phyloP scores from a whole-genome alignment of 1,140 invertebrate species.

The Cyphomyrmex costatus region DNA sequence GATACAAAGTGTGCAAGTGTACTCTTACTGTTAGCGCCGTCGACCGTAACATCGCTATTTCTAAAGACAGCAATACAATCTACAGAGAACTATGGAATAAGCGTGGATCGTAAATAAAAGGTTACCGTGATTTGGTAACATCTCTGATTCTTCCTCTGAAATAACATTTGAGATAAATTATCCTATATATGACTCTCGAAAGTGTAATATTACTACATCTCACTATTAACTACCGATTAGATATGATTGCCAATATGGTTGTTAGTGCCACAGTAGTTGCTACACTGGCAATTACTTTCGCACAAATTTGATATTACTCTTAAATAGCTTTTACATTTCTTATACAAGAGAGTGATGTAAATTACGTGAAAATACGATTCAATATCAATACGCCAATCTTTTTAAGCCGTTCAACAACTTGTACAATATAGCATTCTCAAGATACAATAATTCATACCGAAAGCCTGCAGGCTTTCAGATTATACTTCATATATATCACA shows the following conservation, averaged over 20 bases:
- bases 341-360: background rate
- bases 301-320: background rate
- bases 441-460: conserved; percentile 20
- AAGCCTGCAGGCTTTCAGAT: conserved; percentile 16
- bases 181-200: conserved; percentile 28
- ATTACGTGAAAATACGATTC: background rate
- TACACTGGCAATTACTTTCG: conserved; percentile 38
- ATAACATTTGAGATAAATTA: conserved; percentile 83
- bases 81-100: conserved; percentile 75
- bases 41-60: conserved; percentile 63
- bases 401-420: conserved; percentile 25
- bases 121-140: conserved; percentile 87
- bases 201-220: conserved; percentile 34
- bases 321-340: background rate
- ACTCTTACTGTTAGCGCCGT: conserved; percentile 39
- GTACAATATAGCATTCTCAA: conserved; percentile 34
- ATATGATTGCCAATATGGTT: conserved; percentile 59
- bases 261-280: conserved; percentile 28
- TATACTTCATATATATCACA: conserved; percentile 19
- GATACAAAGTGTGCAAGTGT: conserved; percentile 48
- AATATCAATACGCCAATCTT: conserved; percentile 1
- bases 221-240: conserved; percentile 38
- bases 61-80: conserved; percentile 68
- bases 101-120: conserved; percentile 81
- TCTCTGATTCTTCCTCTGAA: conserved; percentile 87